These are phyloP conservation scores for Pipistrellus nathusii DNA, from an alignment of 2,797 vertebrate species.

Conservation along the genomic window DNA sequence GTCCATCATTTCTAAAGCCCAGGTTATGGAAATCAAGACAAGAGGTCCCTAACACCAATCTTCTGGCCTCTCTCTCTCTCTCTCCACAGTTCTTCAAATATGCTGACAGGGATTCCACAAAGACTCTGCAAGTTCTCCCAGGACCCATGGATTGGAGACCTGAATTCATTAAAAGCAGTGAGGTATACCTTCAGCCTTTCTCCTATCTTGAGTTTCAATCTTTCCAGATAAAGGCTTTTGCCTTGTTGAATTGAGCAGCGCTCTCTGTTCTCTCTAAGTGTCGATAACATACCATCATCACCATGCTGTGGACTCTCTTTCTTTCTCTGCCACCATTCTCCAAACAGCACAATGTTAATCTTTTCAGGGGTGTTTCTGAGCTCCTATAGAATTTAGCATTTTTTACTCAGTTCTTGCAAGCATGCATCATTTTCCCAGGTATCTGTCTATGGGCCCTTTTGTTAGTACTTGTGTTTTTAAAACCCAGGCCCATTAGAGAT, in stretches of 20 bases:
- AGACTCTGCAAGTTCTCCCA: conserved; percentile 68
- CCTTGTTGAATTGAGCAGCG: conserved; percentile 44
- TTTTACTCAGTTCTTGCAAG: not conserved
- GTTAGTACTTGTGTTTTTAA: conserved; percentile 9
- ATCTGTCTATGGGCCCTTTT: not conserved
- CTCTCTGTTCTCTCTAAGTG: conserved; percentile 14
- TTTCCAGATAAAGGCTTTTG: conserved; percentile 52
- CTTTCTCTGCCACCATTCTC: not conserved
- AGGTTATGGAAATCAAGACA: conserved; percentile 70
- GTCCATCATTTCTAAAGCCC: conserved; percentile 59
- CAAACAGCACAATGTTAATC: not conserved
- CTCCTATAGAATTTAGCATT: not conserved
- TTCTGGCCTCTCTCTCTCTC: not conserved
- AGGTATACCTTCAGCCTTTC: conserved; percentile 37
- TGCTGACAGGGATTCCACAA: conserved; percentile 44
- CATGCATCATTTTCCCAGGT: not conserved
- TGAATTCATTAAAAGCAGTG: conserved; percentile 69
- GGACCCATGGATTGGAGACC: conserved; percentile 36
- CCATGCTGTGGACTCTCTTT: not conserved
- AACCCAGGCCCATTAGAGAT: not conserved
- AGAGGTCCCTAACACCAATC: not conserved
- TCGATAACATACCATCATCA: not conserved
- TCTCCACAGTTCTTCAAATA: conserved; percentile 46
- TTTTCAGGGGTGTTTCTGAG: not conserved
- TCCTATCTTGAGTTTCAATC: conserved; percentile 54